Base-by-base conservation (phyloP, 2,797 vertebrate genomes). In the Sternarchorhynchus goeldii region DNA sequence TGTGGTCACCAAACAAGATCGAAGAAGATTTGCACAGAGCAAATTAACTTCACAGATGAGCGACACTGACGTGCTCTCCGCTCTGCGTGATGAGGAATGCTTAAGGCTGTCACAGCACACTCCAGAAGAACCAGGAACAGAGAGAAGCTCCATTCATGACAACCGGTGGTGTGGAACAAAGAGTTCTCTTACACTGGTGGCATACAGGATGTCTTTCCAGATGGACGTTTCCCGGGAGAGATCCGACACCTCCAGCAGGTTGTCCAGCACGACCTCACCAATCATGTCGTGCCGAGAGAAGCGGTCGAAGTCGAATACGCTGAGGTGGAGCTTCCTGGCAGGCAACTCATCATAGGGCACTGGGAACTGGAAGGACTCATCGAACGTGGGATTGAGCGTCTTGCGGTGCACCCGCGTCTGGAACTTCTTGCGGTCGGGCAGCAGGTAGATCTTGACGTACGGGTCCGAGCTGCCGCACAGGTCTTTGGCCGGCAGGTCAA, bases 201-300 rank as follows among this genome's bases (percentile, higher is more conserved):
- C 96, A 0, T 98, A 98, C 82, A 98, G 94, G 74, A 99, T 99
- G 89, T 99, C 97, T 90, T 94, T 96, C 97, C 97, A 99, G 89
- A 99, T 90, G 76, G 95, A 94, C 0, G 96, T 97, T 86, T 99
- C 97, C 83, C 95, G 93, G 76, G 97, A 97, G 45, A 98, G 94
- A 88, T 99, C 97, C 0, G 97, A 98, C 3, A 86, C 92, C 88
- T 99, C 97, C 4, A 99, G 95, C 83, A 99, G 90, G 90, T 98
- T 99, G 77, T 99, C 97, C 91, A 99, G 63, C 88, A 95, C 97
- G 70, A 99, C 97, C 81, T 99, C 96, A 0, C 97, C 97, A 0
- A 99, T 99, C 96, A 99, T 99, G 78, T 99, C 97, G 0, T 99
- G 97, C 65, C 97, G 91, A 39, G 97, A 98, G 90, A 99, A 99